A percentile compares a stretch with the other conserved stretches of the same genome.
Conservation (phyloP, 2,888 invertebrate genomes). For the Doris montereyensis region DNA sequence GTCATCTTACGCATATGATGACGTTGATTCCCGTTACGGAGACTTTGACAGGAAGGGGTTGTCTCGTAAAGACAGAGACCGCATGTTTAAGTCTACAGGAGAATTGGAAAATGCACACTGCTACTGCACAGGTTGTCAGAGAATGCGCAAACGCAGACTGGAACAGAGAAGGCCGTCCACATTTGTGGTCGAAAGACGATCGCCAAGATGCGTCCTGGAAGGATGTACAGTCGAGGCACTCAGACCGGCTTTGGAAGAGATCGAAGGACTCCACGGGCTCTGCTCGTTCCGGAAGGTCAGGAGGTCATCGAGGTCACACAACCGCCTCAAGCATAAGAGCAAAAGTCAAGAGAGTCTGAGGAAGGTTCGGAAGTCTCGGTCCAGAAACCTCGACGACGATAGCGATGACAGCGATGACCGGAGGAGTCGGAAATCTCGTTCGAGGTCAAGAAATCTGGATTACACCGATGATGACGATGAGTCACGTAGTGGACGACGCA, state of each 20-base stretch:
- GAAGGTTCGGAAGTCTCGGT: conserved; percentile 3
- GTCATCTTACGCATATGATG: conserved; percentile 56
- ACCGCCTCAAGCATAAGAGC: conserved; percentile 8
- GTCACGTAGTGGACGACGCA: neutral
- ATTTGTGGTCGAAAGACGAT: conserved; percentile 47
- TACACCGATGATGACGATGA: conserved; percentile 32
- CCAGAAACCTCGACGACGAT: conserved; percentile 23
- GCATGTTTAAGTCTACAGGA: conserved; percentile 58
- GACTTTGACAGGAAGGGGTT: conserved; percentile 53
- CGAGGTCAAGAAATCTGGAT: neutral
- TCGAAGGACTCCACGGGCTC: conserved; percentile 34
- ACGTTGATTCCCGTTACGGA: conserved; percentile 55
- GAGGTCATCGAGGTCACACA: too few species aligned
- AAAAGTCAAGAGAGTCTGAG: conserved; percentile 38
- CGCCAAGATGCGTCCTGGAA: conserved; percentile 39
- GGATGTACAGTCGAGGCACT: conserved; percentile 47
- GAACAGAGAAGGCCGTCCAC: conserved; percentile 48
- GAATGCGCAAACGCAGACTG: conserved; percentile 64
- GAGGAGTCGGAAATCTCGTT: neutral
- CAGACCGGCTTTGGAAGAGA: conserved; percentile 26
- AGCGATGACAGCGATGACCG: conserved; percentile 12
- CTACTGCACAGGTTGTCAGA: conserved; percentile 56
- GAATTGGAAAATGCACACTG: conserved; percentile 54
- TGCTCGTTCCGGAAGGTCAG: conserved; percentile 28
- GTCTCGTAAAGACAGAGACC: conserved; percentile 49